Base-by-base conservation (phyloP, 92 coral and sea anemone species). In the Parazoanthus swiftii region DNA sequence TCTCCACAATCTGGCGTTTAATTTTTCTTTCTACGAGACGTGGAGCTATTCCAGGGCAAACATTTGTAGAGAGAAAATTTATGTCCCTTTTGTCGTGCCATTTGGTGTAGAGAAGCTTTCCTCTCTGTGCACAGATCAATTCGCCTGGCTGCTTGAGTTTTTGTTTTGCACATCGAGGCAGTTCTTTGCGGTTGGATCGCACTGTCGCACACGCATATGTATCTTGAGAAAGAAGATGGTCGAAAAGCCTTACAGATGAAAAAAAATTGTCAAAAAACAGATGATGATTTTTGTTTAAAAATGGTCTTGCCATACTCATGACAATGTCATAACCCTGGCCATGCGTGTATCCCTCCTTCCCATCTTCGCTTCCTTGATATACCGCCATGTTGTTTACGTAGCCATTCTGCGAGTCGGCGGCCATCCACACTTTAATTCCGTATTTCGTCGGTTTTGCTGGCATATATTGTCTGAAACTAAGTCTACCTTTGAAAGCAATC, bases 181-280 rank as follows among this genome's bases (percentile, higher is more conserved):
- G 85, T 46, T 81, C 91, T 83, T 91, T 89, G 66, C 86, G 70
- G 86, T 91, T 89, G 8, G 74, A 36, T 23, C 91, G 76, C 10
- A 93, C 94, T 26, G 91, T 93, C 7, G 81, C 90, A 77, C 94
- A 92, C 3, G 92, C 92, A 51, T 81, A 89, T 2, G 89, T 91
- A 46, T 46, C 50, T 93, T 46, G 90, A 29, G 86, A 37, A 65
- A 91, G 81, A 2, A 92, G 82, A 81, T 93, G 91, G 5, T 90
- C 92, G 11, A 93, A 78, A 36, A 93, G 71, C 73, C 72, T 88
- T 78, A 89, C 88, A 7, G 80, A 76, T 37, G 54, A 76, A 77
- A 85, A 85, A 37, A 77, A 76, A 37, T 77, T 77, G 54, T 77
- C 59, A 77, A 77, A 77, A 15, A 77, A 77, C 81, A 77, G 33